These are phyloP conservation scores for Columba livia DNA, from an alignment of 2,113 vertebrate species.

Conservation along the genomic window DNA sequence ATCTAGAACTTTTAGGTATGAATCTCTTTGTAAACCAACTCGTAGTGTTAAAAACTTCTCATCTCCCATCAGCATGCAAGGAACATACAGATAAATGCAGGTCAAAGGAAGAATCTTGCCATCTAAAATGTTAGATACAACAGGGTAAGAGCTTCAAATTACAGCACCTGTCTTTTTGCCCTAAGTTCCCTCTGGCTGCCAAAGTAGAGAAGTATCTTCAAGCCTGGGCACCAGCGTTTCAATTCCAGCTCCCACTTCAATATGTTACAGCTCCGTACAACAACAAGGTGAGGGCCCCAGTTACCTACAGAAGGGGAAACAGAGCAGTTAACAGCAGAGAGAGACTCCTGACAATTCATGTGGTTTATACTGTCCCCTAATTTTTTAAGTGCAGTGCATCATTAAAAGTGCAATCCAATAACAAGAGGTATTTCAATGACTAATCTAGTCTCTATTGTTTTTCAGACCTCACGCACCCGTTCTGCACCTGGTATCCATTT, in stretches of 20 bases:
- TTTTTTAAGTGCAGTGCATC: background rate
- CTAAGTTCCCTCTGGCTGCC: slow-evolving; percentile 84
- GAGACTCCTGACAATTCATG: background rate
- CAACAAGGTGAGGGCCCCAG: slow-evolving; percentile 91
- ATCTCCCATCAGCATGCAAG: background rate
- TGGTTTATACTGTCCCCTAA: background rate
- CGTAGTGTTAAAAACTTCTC: background rate
- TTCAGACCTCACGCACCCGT: background rate
- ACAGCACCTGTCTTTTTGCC: slow-evolving; percentile 85
- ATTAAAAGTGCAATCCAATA: background rate
- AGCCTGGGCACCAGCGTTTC: slow-evolving; percentile 91
- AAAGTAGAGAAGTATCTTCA: slow-evolving; percentile 90
- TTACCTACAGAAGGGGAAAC: slow-evolving; percentile 73
- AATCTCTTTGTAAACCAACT: background rate
- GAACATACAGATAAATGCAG: background rate
- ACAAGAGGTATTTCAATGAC: background rate
- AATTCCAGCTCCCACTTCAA: slow-evolving; percentile 91
- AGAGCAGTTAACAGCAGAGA: background rate
- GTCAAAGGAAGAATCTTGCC: background rate
- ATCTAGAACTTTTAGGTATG: background rate
- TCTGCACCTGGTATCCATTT: background rate
- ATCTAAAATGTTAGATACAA: background rate
- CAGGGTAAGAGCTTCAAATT: background rate
- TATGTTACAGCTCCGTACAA: slow-evolving; percentile 89
- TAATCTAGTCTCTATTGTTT: background rate